A percentile compares a stretch with the other conserved stretches of the same genome.
phyloP scores from a whole-genome alignment of 2,797 vertebrate genomes.

The Aphelocoma californica region DNA sequence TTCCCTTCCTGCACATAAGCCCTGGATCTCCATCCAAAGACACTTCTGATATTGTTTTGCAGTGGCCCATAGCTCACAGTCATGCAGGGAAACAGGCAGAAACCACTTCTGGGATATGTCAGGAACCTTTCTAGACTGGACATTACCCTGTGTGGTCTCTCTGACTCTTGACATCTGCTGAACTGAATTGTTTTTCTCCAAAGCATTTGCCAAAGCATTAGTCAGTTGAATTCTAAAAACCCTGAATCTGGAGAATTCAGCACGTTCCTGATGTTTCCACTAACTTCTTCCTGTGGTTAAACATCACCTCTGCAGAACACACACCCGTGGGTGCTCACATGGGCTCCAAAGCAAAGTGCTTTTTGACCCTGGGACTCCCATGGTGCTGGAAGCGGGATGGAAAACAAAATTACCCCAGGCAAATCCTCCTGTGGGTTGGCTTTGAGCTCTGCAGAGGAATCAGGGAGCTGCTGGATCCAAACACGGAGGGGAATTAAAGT shows the following conservation, averaged over 20 bases:
- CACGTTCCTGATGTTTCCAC: neutral
- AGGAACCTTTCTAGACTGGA: neutral
- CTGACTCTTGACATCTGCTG: neutral
- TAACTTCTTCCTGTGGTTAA: neutral
- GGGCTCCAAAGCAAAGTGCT: neutral
- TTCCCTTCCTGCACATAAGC: neutral
- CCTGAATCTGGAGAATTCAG: neutral
- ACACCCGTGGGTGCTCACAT: neutral
- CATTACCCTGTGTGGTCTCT: neutral
- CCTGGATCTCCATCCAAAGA: neutral
- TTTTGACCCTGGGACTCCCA: accelerated
- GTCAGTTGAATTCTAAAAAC: neutral
- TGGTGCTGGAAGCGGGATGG: neutral
- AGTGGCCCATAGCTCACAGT: neutral
- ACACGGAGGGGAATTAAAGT: neutral
- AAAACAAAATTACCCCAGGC: neutral
- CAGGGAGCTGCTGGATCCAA: neutral
- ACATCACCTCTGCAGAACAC: neutral
- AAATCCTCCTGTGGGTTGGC: neutral
- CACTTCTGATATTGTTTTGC: neutral
- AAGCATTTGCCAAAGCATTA: neutral
- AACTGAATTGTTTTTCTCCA: neutral
- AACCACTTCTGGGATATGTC: neutral
- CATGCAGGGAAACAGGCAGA: neutral
- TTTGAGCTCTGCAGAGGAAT: neutral